These are phyloP conservation scores for Eidolon helvum DNA, from an alignment of 2,113 vertebrate species.

Conservation along the genomic window DNA sequence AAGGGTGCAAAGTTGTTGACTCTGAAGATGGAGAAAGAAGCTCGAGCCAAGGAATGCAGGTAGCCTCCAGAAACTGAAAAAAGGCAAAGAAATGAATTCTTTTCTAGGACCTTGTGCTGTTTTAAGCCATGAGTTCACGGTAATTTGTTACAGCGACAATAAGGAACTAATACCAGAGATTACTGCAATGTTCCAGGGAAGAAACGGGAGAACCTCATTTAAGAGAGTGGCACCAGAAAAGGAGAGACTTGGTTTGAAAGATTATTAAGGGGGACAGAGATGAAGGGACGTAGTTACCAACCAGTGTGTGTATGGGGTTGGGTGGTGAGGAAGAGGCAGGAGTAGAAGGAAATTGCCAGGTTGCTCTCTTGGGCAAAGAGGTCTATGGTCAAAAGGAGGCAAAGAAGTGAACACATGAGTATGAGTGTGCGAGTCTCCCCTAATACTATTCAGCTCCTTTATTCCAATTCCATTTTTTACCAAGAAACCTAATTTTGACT, in stretches of 20 bases:
- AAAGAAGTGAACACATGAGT: background rate
- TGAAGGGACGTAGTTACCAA: background rate
- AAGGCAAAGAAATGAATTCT: background rate
- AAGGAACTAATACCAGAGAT: background rate
- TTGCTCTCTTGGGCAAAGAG: background rate
- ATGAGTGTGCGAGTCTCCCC: background rate
- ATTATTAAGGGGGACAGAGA: background rate
- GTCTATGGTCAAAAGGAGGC: background rate
- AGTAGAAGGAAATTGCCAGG: background rate
- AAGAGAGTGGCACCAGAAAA: background rate
- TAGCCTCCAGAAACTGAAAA: background rate
- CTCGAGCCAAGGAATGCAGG: background rate
- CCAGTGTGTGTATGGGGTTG: background rate
- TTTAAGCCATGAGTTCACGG: background rate
- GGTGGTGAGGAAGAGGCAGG: background rate
- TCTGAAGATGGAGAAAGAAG: background rate
- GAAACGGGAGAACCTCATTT: background rate
- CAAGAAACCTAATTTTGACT: slow-evolving; percentile 26
- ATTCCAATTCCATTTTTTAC: slow-evolving; percentile 18
- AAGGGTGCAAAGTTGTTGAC: background rate
- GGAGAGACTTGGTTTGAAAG: background rate
- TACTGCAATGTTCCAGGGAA: background rate
- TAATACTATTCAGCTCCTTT: background rate
- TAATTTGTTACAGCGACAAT: background rate
- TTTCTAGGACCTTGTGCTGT: background rate